These are phyloP conservation scores for Thamnaconus septentrionalis DNA, from an alignment of 2,113 vertebrate species.

Conservation along the genomic window DNA sequence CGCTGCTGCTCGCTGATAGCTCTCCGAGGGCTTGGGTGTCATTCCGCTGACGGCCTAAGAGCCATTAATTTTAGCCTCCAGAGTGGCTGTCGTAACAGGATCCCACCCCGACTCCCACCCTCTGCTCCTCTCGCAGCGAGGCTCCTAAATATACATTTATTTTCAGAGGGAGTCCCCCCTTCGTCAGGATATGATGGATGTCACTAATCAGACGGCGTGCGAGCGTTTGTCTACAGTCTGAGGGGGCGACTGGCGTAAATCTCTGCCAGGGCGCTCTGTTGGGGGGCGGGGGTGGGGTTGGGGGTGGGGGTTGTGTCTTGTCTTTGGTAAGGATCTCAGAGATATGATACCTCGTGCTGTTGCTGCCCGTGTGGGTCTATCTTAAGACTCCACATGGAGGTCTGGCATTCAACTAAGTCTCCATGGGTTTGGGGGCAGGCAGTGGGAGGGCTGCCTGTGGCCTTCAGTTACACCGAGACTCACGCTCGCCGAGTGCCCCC, in stretches of 20 bases:
- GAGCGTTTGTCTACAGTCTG: slow-evolving; percentile 55
- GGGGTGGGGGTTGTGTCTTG: slow-evolving; percentile 37
- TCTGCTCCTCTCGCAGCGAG: slow-evolving; percentile 28
- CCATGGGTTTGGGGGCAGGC: slow-evolving; percentile 63
- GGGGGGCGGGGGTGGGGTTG: neutral
- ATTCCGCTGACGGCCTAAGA: slow-evolving; percentile 70
- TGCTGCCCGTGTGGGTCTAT: slow-evolving; percentile 75
- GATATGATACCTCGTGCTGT: slow-evolving; percentile 73
- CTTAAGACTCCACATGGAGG: slow-evolving; percentile 77
- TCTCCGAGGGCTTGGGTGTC: slow-evolving; percentile 72
- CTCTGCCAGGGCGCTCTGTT: slow-evolving; percentile 56
- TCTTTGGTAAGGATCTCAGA: slow-evolving; percentile 71
- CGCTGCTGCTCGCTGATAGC: slow-evolving; percentile 67
- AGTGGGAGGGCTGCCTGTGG: slow-evolving; percentile 61
- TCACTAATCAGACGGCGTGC: slow-evolving; percentile 70
- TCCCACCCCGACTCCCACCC: slow-evolving; percentile 38
- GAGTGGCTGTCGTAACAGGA: slow-evolving; percentile 75
- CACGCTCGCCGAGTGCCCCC: slow-evolving; percentile 49
- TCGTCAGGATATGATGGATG: slow-evolving; percentile 76
- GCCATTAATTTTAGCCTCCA: slow-evolving; percentile 81
- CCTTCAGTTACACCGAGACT: slow-evolving; percentile 64
- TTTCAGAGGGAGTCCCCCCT: slow-evolving; percentile 70
- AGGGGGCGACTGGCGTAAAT: slow-evolving; percentile 60
- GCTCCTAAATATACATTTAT: slow-evolving; percentile 77
- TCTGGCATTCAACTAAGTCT: slow-evolving; percentile 75